Evolutionary conservation across 2,888 invertebrate species (phyloP).

Genomic region (Sinopyrophorus schimmeli): DNA sequence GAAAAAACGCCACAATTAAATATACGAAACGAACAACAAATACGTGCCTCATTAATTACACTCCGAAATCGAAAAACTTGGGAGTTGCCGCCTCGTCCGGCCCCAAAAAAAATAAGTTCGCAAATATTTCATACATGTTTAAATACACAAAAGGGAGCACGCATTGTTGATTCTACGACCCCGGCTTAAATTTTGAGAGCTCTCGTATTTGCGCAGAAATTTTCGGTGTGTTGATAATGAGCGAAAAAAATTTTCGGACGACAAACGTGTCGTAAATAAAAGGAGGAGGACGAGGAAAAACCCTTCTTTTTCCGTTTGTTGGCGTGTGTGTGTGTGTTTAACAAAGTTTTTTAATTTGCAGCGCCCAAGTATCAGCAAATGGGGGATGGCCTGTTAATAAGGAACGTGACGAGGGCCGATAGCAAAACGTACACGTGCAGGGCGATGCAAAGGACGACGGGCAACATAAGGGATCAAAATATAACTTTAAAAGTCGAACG

Average conservation of each 20-base stretch:
- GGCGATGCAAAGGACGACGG: constrained; percentile 60
- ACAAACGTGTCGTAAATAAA: too few relatives aligned
- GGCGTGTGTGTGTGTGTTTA: too few relatives aligned
- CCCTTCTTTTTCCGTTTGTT: too few relatives aligned
- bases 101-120: not conserved
- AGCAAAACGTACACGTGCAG: constrained; percentile 63
- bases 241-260: too few relatives aligned
- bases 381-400: constrained; percentile 61
- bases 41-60: too few relatives aligned
- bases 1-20: too few relatives aligned
- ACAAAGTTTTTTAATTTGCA: constrained; percentile 37
- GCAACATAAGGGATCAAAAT: constrained; percentile 59
- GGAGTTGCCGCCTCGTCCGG: not conserved
- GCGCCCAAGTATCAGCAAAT: constrained; percentile 56
- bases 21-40: constrained; percentile 9
- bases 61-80: too few relatives aligned
- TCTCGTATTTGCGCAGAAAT: constrained; percentile 7
- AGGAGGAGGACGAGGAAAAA: too few relatives aligned
- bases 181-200: constrained; percentile 21
- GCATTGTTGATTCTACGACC: constrained; percentile 16
- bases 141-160: constrained; percentile 13
- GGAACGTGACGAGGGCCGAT: constrained; percentile 60
- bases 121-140: not conserved
- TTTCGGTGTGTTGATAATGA: constrained; percentile 3
- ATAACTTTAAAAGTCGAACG: constrained; percentile 64